Conservation (phyloP, 1,140 invertebrate species). For the Dysdera silvatica region DNA sequence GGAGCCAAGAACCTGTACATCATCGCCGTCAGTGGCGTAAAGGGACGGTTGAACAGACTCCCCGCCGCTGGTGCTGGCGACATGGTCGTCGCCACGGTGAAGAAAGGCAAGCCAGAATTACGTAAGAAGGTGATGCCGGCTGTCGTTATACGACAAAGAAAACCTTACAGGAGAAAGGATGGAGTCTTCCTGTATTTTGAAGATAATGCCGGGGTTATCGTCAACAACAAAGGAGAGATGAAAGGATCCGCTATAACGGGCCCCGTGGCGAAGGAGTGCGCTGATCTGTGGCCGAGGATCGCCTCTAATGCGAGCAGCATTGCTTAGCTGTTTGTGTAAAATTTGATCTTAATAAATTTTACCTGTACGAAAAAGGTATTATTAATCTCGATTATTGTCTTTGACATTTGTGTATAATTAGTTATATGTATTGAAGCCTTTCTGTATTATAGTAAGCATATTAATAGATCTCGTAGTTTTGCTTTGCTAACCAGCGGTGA, state of each 20-base stretch:
- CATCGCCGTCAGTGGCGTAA: conserved; percentile 96
- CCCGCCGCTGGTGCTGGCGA: conserved; percentile 95
- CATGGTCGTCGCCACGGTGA: conserved; percentile 98
- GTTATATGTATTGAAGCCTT: too few relatives aligned
- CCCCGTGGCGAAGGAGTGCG: conserved; percentile 98
- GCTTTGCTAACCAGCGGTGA: too few relatives aligned
- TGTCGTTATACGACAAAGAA: conserved; percentile 95
- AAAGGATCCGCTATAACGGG: conserved; percentile 99
- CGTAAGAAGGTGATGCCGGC: conserved; percentile 75
- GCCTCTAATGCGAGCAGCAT: conserved; percentile 96
- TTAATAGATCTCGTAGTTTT: too few relatives aligned
- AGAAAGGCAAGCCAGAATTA: conserved; percentile 71
- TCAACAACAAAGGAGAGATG: conserved; percentile 99
- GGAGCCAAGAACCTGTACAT: conserved; percentile 98
- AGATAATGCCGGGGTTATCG: conserved; percentile 99
- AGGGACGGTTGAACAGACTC: conserved; percentile 91
- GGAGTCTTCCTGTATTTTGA: conserved; percentile 99
- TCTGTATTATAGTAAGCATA: too few relatives aligned
- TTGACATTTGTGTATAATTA: too few relatives aligned
- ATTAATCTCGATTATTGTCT: too few relatives aligned
- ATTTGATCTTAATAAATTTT: too few relatives aligned
- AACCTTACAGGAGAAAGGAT: conserved; percentile 97
- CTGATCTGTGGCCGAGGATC: conserved; percentile 98
- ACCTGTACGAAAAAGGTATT: too few relatives aligned
- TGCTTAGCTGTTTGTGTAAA: too few relatives aligned